These are phyloP conservation scores for Lasioglossum villosulum DNA, from an alignment of 2,888 invertebrate species.

Conservation along the genomic window DNA sequence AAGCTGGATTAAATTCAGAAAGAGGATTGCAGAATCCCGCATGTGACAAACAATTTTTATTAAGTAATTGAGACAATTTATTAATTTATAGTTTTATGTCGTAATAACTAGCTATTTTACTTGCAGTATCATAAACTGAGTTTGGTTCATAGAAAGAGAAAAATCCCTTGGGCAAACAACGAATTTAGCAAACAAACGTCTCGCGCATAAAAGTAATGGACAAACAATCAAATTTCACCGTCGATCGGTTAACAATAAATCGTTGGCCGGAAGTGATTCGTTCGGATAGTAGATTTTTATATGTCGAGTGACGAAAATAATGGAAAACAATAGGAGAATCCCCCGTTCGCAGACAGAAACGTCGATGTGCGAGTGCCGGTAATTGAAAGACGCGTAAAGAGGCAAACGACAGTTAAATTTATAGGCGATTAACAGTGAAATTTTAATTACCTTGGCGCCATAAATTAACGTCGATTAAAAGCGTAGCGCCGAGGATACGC, in stretches of 20 bases:
- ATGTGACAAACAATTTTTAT: too few relatives aligned
- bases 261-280: neutral
- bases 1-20: neutral
- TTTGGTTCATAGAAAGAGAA: too few relatives aligned
- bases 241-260: neutral
- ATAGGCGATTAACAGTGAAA: slow-evolving; percentile 33
- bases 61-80: too few relatives aligned
- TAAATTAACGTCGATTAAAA: slow-evolving; percentile 32
- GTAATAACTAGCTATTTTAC: too few relatives aligned
- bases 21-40: neutral
- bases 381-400: neutral
- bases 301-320: neutral
- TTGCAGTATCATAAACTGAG: too few relatives aligned
- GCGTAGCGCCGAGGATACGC: slow-evolving; percentile 2
- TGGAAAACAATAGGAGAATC: neutral
- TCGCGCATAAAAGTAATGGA: neutral
- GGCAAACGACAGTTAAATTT: slow-evolving; percentile 7
- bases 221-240: neutral
- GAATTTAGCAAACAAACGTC: neutral
- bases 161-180: neutral
- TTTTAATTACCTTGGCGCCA: slow-evolving; percentile 43
- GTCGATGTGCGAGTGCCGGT: neutral
- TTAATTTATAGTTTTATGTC: too few relatives aligned
- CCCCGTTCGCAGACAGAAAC: neutral
- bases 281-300: neutral